A percentile compares a stretch with the other conserved stretches of the same genome.
These are phyloP conservation scores for Acleris emargana DNA, from an alignment of 2,888 invertebrate genomes.

Conservation along the genomic window DNA sequence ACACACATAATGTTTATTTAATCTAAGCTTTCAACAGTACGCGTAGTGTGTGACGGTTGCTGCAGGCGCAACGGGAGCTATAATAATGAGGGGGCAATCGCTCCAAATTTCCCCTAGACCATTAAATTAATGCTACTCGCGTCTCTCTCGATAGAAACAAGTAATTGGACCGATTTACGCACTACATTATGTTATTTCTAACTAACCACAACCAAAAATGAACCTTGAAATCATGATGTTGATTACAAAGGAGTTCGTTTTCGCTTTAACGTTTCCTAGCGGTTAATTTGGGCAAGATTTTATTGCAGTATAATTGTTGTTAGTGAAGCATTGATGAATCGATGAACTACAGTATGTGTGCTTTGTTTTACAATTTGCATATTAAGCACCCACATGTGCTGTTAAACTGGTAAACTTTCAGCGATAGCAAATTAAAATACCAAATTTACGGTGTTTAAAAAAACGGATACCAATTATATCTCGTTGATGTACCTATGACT, in stretches of 20 bases:
- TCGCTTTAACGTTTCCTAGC: constrained; percentile 40
- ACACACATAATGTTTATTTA: constrained; percentile 29
- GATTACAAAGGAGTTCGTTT: constrained; percentile 39
- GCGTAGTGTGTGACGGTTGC: constrained; percentile 14
- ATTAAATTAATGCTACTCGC: constrained; percentile 69
- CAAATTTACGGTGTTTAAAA: too few species aligned
- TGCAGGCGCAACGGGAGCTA: constrained; percentile 36
- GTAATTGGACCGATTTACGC: constrained; percentile 72
- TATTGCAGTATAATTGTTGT: constrained; percentile 70
- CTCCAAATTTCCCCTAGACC: constrained; percentile 65
- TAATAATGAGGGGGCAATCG: constrained; percentile 67
- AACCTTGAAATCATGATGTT: constrained; percentile 43
- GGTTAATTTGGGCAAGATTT: constrained; percentile 61
- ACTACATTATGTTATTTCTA: constrained; percentile 60
- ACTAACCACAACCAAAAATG: constrained; percentile 47
- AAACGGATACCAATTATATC: too few species aligned
- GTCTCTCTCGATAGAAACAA: constrained; percentile 51
- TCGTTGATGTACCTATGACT: too few species aligned
- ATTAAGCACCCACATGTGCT: constrained; percentile 55
- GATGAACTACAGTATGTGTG: constrained; percentile 44
- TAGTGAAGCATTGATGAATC: constrained; percentile 57
- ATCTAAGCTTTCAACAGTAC: constrained; percentile 23
- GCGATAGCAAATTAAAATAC: background rate
- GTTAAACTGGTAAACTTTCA: constrained; percentile 20
- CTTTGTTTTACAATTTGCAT: constrained; percentile 60